Evolutionary conservation across 2,888 invertebrate species (phyloP).

Genomic region (Pyrrhia umbra): DNA sequence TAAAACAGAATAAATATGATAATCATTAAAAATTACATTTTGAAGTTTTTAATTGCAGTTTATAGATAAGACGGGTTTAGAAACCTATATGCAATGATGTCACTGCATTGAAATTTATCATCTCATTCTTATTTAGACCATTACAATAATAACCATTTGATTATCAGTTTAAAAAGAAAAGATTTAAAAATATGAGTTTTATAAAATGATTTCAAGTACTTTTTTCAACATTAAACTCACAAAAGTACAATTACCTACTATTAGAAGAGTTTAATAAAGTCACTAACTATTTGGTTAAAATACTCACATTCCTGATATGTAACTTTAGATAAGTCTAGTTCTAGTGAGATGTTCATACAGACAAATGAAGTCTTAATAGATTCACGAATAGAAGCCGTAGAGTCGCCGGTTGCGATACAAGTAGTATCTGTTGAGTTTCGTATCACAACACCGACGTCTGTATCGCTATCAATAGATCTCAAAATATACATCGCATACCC

Average conservation of each 20-base stretch:
- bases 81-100: not conserved
- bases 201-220: too few relatives aligned
- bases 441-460: conserved; percentile 57
- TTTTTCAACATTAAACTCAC: too few relatives aligned
- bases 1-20: not conserved
- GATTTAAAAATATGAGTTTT: too few relatives aligned
- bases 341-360: too few relatives aligned
- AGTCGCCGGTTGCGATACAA: conserved; percentile 31
- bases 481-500: conserved; percentile 46
- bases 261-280: too few relatives aligned
- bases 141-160: too few relatives aligned
- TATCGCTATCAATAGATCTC: conserved; percentile 58
- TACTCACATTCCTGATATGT: too few relatives aligned
- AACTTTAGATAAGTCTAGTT: too few relatives aligned
- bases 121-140: too few relatives aligned
- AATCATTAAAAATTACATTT: conserved; percentile 1
- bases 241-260: too few relatives aligned
- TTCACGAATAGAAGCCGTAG: conserved; percentile 34
- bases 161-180: too few relatives aligned
- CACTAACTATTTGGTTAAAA: too few relatives aligned
- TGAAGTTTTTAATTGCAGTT: not conserved
- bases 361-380: not conserved
- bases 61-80: not conserved
- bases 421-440: conserved; percentile 44
- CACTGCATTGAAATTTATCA: not conserved